These are phyloP conservation scores for Eurytoma californica DNA, from an alignment of 2,888 invertebrate genomes.

Conservation along the genomic window DNA sequence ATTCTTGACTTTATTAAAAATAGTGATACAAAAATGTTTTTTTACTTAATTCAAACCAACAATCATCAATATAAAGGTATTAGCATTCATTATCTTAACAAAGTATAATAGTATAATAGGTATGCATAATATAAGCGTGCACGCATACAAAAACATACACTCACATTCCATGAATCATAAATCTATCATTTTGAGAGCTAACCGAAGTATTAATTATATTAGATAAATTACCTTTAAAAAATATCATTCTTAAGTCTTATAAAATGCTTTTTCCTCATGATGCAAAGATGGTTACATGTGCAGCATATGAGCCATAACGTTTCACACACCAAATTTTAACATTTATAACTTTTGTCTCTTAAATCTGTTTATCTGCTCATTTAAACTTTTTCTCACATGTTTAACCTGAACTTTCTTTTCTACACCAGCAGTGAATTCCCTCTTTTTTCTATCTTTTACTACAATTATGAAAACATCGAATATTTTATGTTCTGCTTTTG, in stretches of 20 bases:
- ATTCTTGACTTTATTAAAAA: constrained; percentile 69
- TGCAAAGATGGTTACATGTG: constrained; percentile 57
- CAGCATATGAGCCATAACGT: constrained; percentile 49
- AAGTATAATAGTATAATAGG: constrained; percentile 61
- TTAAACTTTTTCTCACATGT: constrained; percentile 22
- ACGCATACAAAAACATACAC: constrained; percentile 54
- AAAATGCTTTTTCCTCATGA: constrained; percentile 63
- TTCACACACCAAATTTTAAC: constrained; percentile 5
- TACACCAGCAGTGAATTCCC: background rate
- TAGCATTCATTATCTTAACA: constrained; percentile 63
- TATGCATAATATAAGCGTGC: constrained; percentile 52
- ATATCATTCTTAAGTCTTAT: constrained; percentile 72
- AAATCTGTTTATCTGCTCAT: background rate
- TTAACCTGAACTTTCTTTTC: constrained; percentile 5
- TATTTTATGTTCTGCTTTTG: background rate
- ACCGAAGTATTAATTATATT: constrained; percentile 44
- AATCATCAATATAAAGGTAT: constrained; percentile 61
- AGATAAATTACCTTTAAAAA: constrained; percentile 68
- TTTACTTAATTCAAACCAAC: constrained; percentile 66
- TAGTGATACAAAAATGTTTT: constrained; percentile 69
- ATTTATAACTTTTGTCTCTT: constrained; percentile 15
- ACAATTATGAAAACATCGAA: constrained; percentile 15
- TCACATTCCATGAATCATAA: constrained; percentile 65
- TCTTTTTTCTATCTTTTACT: constrained; percentile 34
- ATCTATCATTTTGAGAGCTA: constrained; percentile 63